A percentile compares a stretch with the other conserved stretches of the same genome.
Evolutionary conservation across 2,113 vertebrate species (phyloP).

Genomic region (Corvus cornix): DNA sequence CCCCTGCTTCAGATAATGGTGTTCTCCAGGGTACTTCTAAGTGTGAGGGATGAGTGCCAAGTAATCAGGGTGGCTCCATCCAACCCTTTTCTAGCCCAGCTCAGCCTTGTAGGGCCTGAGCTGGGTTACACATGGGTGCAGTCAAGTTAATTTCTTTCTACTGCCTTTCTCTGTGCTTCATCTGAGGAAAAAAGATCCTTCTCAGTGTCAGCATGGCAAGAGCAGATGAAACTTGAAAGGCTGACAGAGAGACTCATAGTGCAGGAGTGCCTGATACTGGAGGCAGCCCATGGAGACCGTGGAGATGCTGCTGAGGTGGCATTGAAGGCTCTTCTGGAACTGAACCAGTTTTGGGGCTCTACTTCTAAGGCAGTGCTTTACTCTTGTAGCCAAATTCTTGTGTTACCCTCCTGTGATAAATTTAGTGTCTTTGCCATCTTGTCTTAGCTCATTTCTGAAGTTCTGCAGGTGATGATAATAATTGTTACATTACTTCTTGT

Average conservation of each 20-base stretch:
- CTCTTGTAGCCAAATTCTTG: neutral
- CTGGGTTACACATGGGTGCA: neutral
- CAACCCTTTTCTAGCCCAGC: neutral
- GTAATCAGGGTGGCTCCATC: neutral
- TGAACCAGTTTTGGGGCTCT: neutral
- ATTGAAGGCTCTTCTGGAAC: neutral
- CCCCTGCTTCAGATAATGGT: neutral
- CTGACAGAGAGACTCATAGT: fast-evolving
- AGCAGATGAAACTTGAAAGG: neutral
- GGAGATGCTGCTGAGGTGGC: neutral
- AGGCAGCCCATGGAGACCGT: neutral
- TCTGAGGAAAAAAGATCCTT: neutral
- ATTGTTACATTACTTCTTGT: neutral
- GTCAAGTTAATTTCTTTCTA: neutral
- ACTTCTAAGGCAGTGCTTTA: neutral
- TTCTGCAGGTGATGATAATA: neutral
- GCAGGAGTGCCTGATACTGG: neutral
- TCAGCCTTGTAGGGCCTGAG: neutral
- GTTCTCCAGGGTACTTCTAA: neutral
- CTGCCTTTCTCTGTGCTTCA: neutral
- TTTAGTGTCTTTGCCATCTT: neutral
- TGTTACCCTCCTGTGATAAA: neutral
- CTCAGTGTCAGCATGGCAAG: neutral
- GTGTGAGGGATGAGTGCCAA: neutral
- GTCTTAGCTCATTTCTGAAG: neutral